Evolutionary conservation across 2,797 vertebrate species (phyloP).

Genomic region (Phylloscopus collybita): DNA sequence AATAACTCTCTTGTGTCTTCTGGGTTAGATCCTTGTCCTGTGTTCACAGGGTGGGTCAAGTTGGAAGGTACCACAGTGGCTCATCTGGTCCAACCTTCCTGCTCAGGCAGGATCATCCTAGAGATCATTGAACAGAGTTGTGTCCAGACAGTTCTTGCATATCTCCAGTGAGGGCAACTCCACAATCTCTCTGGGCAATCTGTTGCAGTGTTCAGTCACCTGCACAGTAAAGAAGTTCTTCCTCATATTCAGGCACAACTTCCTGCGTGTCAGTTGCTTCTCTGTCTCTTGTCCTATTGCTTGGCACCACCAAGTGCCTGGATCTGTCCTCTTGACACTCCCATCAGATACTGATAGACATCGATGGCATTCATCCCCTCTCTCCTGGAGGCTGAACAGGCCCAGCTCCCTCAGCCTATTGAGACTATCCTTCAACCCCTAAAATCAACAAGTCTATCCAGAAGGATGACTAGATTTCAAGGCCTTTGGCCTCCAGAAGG

Average conservation of each 20-base stretch:
- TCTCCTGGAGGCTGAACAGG: neutral
- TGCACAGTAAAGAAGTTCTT: neutral
- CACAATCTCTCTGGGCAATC: neutral
- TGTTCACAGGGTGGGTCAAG: neutral
- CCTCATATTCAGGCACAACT: neutral
- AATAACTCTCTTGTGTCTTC: neutral
- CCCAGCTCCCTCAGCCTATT: neutral
- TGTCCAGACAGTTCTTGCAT: neutral
- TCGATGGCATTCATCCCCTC: neutral
- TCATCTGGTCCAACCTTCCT: neutral
- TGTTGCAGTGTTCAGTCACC: neutral
- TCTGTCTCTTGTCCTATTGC: neutral
- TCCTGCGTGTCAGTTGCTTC: neutral
- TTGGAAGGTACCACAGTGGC: neutral
- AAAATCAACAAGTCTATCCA: conserved; percentile 11
- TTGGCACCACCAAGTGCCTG: neutral
- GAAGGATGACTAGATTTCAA: neutral
- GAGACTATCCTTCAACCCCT: neutral
- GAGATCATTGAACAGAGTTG: neutral
- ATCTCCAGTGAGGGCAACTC: neutral
- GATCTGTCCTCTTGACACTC: neutral
- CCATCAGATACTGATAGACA: neutral
- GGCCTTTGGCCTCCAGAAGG: conserved; percentile 14
- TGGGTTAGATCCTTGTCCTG: neutral
- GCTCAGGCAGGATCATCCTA: neutral